Evolutionary conservation across 2,113 vertebrate genomes (phyloP).

Genomic region (Phalacrocorax brasilianus): DNA sequence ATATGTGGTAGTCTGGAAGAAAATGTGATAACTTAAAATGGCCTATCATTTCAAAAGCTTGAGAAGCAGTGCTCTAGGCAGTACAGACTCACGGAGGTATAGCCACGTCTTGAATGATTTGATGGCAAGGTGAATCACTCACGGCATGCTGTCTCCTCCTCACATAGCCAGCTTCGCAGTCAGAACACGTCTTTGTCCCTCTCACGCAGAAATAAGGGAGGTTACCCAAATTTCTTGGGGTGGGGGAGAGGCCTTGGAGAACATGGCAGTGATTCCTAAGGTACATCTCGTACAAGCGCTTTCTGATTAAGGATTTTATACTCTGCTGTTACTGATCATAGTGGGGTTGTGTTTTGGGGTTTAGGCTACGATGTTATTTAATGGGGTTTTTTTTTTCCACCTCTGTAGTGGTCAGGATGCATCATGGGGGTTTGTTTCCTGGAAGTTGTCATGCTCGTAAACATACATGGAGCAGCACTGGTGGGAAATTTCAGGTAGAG

Average conservation of each 20-base stretch:
- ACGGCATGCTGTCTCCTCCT: constrained; percentile 34
- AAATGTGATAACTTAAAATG: neutral
- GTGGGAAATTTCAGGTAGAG: neutral
- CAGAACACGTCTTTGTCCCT: neutral
- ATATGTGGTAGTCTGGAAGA: neutral
- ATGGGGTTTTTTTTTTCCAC: neutral
- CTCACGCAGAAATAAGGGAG: neutral
- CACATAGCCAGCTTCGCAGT: neutral
- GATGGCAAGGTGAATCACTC: constrained; percentile 34
- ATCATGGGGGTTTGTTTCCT: neutral
- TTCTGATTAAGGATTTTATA: neutral
- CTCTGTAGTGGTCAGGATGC: neutral
- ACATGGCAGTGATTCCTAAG: too few species aligned
- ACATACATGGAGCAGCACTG: neutral
- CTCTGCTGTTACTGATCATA: rapidly evolving
- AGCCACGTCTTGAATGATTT: constrained; percentile 11
- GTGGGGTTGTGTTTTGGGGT: neutral
- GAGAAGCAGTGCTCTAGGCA: neutral
- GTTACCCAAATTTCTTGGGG: neutral
- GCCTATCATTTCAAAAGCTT: neutral
- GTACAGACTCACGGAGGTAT: constrained; percentile 27
- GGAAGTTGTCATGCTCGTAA: neutral
- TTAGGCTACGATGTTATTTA: neutral
- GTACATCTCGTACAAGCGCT: rapidly evolving
- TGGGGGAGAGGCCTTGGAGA: neutral